Conservation (phyloP, 1,140 invertebrate species). For the Xylocopa sonorina region DNA sequence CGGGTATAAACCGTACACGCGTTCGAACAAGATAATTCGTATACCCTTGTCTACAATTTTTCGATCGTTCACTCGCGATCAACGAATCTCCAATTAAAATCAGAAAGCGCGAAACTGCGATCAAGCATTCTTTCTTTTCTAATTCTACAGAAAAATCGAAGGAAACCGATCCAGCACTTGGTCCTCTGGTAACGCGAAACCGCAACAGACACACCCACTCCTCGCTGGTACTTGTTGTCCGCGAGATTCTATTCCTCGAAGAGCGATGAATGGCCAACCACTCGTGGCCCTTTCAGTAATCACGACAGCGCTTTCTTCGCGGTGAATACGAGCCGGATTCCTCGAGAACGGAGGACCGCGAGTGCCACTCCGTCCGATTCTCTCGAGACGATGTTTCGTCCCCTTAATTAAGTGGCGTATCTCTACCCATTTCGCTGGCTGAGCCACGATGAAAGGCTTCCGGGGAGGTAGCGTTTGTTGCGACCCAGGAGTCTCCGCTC, state of each 20-base stretch:
- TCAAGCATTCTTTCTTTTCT: too few species aligned
- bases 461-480: constrained; percentile 23
- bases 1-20: not conserved
- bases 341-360: constrained; percentile 46
- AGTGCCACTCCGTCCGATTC: constrained; percentile 57
- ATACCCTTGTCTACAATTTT: too few species aligned
- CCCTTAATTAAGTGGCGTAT: constrained; percentile 67
- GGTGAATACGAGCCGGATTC: constrained; percentile 49
- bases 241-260: constrained; percentile 12
- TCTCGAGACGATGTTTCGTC: constrained; percentile 57
- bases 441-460: constrained; percentile 49
- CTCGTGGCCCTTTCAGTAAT: constrained; percentile 16
- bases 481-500: constrained; percentile 19
- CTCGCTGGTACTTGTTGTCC: not conserved
- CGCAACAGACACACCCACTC: not conserved
- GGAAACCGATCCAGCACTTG: too few species aligned
- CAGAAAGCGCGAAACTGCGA: too few species aligned
- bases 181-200: not conserved
- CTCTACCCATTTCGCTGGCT: constrained; percentile 37
- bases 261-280: constrained; percentile 8
- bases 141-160: too few species aligned
- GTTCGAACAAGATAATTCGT: not conserved
- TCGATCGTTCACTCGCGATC: too few species aligned
- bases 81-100: too few species aligned
- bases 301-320: constrained; percentile 52